Evolutionary conservation across 2,113 vertebrate genomes (phyloP).

Genomic region (Octodon degus): DNA sequence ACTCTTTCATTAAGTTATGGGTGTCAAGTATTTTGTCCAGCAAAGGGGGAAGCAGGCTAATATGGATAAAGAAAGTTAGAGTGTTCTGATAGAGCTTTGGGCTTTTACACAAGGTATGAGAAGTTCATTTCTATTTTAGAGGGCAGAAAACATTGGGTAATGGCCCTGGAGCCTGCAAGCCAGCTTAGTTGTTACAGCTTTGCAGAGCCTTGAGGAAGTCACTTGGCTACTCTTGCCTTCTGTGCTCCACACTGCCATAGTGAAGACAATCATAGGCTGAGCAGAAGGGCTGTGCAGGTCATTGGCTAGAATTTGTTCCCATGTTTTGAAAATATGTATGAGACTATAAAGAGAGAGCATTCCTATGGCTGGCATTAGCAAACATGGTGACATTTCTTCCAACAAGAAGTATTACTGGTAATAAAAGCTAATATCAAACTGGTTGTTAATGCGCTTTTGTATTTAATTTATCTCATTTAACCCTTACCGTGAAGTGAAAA

Average conservation of each 20-base stretch:
- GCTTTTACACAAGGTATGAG: neutral
- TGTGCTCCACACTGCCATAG: neutral
- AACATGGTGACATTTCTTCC: neutral
- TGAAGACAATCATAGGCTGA: neutral
- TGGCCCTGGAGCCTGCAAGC: neutral
- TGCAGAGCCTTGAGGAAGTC: neutral
- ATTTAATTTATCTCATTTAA: neutral
- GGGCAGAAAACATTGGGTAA: neutral
- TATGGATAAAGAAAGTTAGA: neutral
- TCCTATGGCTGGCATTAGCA: neutral
- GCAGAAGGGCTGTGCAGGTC: neutral
- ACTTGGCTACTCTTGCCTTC: neutral
- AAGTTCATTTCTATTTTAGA: conserved; percentile 2
- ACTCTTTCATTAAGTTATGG: neutral
- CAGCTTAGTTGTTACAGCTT: neutral
- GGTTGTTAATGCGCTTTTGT: neutral
- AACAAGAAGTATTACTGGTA: neutral
- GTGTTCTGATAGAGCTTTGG: neutral
- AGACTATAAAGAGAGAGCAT: neutral
- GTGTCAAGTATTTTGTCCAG: neutral
- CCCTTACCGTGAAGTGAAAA: neutral
- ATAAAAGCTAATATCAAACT: neutral
- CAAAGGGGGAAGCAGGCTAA: neutral
- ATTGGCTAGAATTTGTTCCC: neutral
- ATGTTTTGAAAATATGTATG: neutral